phyloP scores from a whole-genome alignment of 2,888 invertebrate species.

The Exephanes ischioxanthus region DNA sequence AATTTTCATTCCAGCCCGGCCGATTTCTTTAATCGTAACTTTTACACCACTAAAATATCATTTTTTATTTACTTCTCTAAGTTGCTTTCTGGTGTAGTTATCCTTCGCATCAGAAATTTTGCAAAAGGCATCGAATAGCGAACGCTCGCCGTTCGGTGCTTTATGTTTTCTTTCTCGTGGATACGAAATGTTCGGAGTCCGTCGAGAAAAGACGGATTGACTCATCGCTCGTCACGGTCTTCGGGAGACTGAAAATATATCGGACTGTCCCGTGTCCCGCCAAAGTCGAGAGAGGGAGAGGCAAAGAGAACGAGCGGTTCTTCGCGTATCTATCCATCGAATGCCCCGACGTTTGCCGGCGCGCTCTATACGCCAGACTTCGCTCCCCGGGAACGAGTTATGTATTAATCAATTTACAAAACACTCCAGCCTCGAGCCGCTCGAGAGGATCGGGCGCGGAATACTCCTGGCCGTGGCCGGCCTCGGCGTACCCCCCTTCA shows the following conservation, averaged over 20 bases:
- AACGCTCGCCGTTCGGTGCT: not conserved
- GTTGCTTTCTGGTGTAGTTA: too few species aligned
- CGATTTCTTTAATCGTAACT: too few species aligned
- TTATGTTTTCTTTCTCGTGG: not conserved
- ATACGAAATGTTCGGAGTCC: not conserved
- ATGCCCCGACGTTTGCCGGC: not conserved
- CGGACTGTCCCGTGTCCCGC: conserved; percentile 21
- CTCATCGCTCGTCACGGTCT: conserved; percentile 15
- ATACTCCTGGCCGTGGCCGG: not conserved
- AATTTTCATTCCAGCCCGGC: too few species aligned
- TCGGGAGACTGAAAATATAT: conserved; percentile 20
- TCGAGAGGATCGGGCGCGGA: not conserved
- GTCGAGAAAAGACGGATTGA: conserved; percentile 28
- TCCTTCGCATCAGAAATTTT: too few species aligned
- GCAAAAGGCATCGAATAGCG: not conserved
- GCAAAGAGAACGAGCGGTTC: not conserved
- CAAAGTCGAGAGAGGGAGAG: not conserved
- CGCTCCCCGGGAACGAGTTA: conserved; percentile 22
- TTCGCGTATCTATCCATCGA: not conserved
- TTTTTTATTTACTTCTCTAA: too few species aligned
- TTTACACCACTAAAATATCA: too few species aligned
- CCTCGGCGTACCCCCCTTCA: not conserved
- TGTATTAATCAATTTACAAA: conserved; percentile 49
- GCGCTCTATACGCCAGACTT: not conserved
- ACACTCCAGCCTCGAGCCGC: not conserved